Evolutionary conservation across 2,113 vertebrate genomes (phyloP).

Genomic region (Oceanites oceanicus): DNA sequence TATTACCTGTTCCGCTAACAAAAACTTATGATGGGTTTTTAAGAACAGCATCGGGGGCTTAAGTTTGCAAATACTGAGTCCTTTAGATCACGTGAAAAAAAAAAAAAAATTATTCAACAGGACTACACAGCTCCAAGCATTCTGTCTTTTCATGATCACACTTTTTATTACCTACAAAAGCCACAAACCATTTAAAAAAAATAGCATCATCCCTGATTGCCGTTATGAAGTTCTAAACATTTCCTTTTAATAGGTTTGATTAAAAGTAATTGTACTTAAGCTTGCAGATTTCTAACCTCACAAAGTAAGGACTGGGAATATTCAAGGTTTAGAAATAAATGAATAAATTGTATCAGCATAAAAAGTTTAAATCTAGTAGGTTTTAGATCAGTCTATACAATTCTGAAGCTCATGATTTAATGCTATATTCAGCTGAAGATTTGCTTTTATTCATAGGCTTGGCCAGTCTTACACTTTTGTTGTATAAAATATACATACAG

Average conservation of each 20-base stretch:
- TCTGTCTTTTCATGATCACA: not conserved
- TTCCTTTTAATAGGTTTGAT: not conserved
- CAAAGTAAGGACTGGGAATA: not conserved
- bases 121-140: not conserved
- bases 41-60: not conserved
- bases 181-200: not conserved
- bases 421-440: not conserved
- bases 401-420: not conserved
- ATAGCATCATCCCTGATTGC: not conserved
- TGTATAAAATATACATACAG: not conserved
- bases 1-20: not conserved
- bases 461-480: not conserved
- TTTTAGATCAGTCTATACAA: not conserved
- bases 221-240: not conserved
- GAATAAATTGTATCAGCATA: not conserved
- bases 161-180: not conserved
- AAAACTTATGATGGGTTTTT: fast-evolving
- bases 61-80: not conserved
- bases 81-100: not conserved
- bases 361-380: not conserved
- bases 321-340: not conserved
- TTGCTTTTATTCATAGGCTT: not conserved
- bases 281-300: not conserved
- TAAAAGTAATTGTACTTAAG: not conserved
- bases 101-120: not conserved